Conservation (phyloP, 2,888 invertebrate species). For the Nephrocerus scutellatus region DNA sequence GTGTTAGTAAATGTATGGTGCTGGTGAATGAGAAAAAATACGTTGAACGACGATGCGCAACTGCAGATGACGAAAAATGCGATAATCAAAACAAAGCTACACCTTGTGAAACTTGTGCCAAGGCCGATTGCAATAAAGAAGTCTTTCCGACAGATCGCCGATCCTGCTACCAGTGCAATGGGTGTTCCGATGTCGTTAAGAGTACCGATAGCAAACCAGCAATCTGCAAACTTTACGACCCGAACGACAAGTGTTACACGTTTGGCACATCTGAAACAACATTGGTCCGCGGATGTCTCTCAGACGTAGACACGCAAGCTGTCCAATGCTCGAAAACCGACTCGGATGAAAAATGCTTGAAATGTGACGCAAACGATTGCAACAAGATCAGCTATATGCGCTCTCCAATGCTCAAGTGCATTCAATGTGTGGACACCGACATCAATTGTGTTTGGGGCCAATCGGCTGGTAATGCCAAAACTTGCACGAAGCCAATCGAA, state of each 20-base stretch:
- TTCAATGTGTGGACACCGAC: conserved; percentile 21
- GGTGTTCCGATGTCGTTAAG: conserved; percentile 19
- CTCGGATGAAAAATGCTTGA: conserved; percentile 19
- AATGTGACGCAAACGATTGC: conserved; percentile 24
- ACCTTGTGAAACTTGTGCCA: conserved; percentile 20
- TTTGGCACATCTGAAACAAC: conserved; percentile 15
- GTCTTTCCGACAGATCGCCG: conserved; percentile 25
- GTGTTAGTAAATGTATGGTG: conserved; percentile 23
- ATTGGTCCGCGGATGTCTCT: conserved; percentile 31
- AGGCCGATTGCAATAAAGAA: conserved; percentile 25
- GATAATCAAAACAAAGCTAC: conserved; percentile 6
- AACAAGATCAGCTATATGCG: conserved; percentile 20
- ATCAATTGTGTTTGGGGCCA: conserved; percentile 21
- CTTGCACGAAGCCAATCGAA: conserved; percentile 21
- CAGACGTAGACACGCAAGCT: conserved; percentile 16
- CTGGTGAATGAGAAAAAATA: conserved; percentile 23
- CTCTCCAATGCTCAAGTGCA: conserved; percentile 20
- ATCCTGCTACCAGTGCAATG: conserved; percentile 28
- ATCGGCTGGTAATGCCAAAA: conserved; percentile 3
- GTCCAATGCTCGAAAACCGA: conserved; percentile 21
- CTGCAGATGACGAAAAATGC: conserved; percentile 3
- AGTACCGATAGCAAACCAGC: not conserved
- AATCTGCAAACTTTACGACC: conserved; percentile 24
- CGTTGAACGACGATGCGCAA: conserved; percentile 25
- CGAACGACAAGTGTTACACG: conserved; percentile 27